Evolutionary conservation across 2,888 invertebrate genomes (phyloP), one percentile per base, ranked within the genome.

Genomic region (Euplagia quadripunctaria): DNA sequence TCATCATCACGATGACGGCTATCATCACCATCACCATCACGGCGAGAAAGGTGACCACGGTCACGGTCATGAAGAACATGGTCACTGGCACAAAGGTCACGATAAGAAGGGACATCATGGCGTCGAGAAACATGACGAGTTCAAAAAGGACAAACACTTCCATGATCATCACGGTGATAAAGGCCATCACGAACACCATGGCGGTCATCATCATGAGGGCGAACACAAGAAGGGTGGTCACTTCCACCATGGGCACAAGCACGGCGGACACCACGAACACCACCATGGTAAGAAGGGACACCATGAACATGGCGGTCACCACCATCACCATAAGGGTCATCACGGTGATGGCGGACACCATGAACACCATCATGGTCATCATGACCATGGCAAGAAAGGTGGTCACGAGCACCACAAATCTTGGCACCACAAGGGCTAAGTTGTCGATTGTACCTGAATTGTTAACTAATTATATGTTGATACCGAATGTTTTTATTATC

Each of bases 121-220:
- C 83, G 96, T 98, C 2, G 98, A 98, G 91, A 98, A 98, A 88
- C 93, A 97, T 80, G 97, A 98, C 92, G 98, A 98, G 92, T 97
- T 97, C 94, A 97, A 98, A 89, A 98, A 98, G 91, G 97, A 98
- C 86, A 98, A 98, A 87, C 97, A 98, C 91, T 98, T 97, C 96
- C 98, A 97, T 91, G 97, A 98, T 83, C 98, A 98, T 89, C 97
- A 97, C 86, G 97, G 98, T 81, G 97, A 97, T 79, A 97, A 97
- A 79, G 98, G 97, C 0, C 97, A 97, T 86, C 97, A 98, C 88
- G 97, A 97, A 85, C 97, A 97, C 86, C 97, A 98, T 87, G 98
- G 97, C 73, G 97, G 96, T 61, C 97, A 97, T 89, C 97, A 98
- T 88, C 97, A 98, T 87, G 97, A 97, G 86, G 97, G 97, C 82